A percentile compares a stretch with the other conserved stretches of the same genome.
phyloP scores from a whole-genome alignment of 1,140 invertebrate genomes.

The Capitella teleta region DNA sequence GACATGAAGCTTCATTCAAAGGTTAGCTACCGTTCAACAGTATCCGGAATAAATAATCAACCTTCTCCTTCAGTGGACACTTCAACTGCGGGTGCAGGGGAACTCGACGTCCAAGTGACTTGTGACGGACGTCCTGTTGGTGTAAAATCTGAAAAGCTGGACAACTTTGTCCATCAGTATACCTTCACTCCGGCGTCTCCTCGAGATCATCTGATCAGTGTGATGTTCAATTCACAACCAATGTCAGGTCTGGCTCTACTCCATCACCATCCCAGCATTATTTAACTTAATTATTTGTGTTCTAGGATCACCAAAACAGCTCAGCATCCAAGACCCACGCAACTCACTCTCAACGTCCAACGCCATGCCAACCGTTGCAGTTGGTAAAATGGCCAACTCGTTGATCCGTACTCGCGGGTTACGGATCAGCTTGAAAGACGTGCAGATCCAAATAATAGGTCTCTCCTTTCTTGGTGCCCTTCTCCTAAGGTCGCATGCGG shows the following conservation, averaged over 20 bases:
- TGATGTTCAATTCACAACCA: slow-evolving; percentile 59
- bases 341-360: no score
- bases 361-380: no score
- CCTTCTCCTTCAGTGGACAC: slow-evolving; percentile 25
- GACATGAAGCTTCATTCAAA: slow-evolving; percentile 68
- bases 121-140: slow-evolving; percentile 69
- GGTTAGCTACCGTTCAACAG: slow-evolving; percentile 41
- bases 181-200: slow-evolving; percentile 69
- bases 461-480: no score
- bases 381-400: no score
- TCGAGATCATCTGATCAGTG: slow-evolving; percentile 69
- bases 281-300: no score
- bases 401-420: no score
- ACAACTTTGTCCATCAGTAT: slow-evolving; percentile 50
- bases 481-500: no score
- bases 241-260: slow-evolving; percentile 25
- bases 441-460: no score
- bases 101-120: slow-evolving; percentile 62
- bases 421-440: no score
- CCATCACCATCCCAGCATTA: no score
- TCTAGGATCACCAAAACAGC: no score
- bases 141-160: slow-evolving; percentile 51
- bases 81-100: slow-evolving; percentile 55
- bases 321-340: no score
- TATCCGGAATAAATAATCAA: neutral